phyloP scores from a whole-genome alignment of 2,113 vertebrate species.

The Murina feae region DNA sequence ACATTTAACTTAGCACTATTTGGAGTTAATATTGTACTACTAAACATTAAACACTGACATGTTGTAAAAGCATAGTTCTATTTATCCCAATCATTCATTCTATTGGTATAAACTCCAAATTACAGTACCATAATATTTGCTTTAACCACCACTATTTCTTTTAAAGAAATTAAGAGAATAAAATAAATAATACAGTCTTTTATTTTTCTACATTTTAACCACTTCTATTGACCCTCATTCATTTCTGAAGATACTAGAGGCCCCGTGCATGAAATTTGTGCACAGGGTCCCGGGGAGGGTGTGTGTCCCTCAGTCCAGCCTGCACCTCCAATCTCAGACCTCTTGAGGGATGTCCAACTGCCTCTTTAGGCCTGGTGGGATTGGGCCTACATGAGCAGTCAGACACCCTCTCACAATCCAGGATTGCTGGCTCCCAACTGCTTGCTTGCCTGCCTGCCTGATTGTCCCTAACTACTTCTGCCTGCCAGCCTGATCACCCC shows the following conservation, averaged over 20 bases:
- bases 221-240: background rate
- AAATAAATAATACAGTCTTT: background rate
- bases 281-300: no score
- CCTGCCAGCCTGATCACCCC: no score
- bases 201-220: background rate
- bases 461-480: no score
- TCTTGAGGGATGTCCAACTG: no score
- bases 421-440: no score
- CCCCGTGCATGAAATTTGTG: no score
- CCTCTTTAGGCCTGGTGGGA: no score
- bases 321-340: no score
- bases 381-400: no score
- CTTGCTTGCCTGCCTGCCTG: no score
- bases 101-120: background rate
- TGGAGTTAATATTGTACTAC: background rate
- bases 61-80: background rate
- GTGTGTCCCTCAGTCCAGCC: no score
- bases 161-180: background rate
- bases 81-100: background rate
- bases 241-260: slow-evolving; percentile 1
- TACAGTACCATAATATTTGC: background rate
- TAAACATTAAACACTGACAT: background rate
- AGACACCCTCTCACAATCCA: no score
- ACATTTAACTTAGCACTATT: background rate
- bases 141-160: background rate